Evolutionary conservation across 2,797 vertebrate species (phyloP), one percentile per base, ranked within the genome.

Genomic region (Siniperca undulata): DNA sequence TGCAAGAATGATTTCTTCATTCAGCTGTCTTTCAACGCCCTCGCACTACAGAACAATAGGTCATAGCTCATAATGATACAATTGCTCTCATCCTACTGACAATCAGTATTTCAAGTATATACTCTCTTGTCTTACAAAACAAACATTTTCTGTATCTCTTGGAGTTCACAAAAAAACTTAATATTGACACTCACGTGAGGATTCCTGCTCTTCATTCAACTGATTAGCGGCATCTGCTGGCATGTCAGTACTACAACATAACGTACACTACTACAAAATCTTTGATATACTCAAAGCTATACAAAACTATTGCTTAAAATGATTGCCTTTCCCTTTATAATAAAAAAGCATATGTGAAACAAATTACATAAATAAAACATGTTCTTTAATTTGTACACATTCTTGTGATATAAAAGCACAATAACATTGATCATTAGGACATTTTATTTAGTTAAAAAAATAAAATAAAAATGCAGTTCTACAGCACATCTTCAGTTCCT

Each of bases 401-500:
- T 74, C 6, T 30, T 19, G 20, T 4, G 27, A 46, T 64, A n/a
- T 34, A 61, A 58, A 30, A 56, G 19, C 20, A 44, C 20, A 70
- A 17, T 24, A 52, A 70, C 22, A 55, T 34, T 64, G 0, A 76
- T 53, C 0, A 36, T 56, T 55, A 17, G 19, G 14, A n/a, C 30
- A 36, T 74, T 2, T 52, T 20, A 42, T 38, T 64, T 50, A 0
- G n/a, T 53, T 22, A 4, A 30, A 48, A 46, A 14, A 24, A 27
- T 40, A 7, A 40, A 30, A 30, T 34, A 16, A 68, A 82, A 75
- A 60, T 42, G 42, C 60, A 34, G 11, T 17, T 59, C 16, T 55
- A 14, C 3, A 53, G 0, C 0, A 61, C 3, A 53, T 72, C 30
- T 13, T 95, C 88, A 96, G 8, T 17, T 88, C 55, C 82, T 97